These are phyloP conservation scores for Drosophila ercepeae DNA, from an alignment of 1,140 invertebrate genomes.

Conservation along the genomic window DNA sequence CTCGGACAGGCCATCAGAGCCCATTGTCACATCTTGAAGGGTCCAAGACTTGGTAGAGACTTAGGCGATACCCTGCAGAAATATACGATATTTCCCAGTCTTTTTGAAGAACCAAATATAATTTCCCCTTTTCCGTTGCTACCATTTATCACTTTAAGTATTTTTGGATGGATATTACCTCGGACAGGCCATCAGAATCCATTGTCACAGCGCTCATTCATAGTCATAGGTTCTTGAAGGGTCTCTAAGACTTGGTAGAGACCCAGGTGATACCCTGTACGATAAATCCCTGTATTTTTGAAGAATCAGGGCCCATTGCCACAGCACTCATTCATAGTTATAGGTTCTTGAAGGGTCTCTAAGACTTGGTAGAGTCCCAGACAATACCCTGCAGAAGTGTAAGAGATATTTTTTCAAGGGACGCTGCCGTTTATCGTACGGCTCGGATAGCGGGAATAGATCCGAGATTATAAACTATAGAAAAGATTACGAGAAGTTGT, in stretches of 20 bases:
- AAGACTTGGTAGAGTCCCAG: too few species aligned
- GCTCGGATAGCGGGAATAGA: too few species aligned
- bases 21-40: constrained; percentile 17
- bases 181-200: constrained; percentile 7
- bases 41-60: too few species aligned
- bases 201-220: constrained; percentile 26
- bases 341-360: background rate
- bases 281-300: background rate
- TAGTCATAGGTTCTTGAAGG: background rate
- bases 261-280: too few species aligned
- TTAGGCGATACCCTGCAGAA: too few species aligned
- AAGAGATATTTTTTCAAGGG: too few species aligned
- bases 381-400: too few species aligned
- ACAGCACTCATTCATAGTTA: constrained; percentile 10
- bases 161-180: constrained; percentile 1
- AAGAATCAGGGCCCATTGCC: constrained; percentile 7
- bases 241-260: too few species aligned
- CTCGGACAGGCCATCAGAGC: constrained; percentile 3
- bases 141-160: background rate
- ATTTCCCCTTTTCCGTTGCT: background rate
- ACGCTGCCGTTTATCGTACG: too few species aligned
- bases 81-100: background rate
- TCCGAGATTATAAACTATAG: too few species aligned
- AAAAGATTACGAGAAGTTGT: too few species aligned
- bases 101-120: background rate